Evolutionary conservation across 2,888 invertebrate species (phyloP).

Genomic region (Acleris laterana): DNA sequence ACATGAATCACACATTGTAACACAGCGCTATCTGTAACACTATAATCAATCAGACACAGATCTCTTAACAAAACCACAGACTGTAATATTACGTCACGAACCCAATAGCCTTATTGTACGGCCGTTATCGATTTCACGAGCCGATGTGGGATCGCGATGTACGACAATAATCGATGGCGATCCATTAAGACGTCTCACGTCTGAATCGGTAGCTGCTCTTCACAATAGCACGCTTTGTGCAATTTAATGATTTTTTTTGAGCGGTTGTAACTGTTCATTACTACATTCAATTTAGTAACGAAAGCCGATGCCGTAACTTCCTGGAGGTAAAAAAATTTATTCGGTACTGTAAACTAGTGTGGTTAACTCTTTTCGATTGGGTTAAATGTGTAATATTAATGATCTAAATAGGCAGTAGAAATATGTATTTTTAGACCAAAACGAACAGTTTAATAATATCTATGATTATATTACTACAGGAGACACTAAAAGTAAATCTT

Average conservation of each 20-base stretch:
- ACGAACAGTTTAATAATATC: background rate
- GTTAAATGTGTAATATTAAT: slow-evolving; percentile 1
- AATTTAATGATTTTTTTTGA: slow-evolving; percentile 55
- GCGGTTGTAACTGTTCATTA: slow-evolving; percentile 29
- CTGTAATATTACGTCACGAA: slow-evolving; percentile 61
- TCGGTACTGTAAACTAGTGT: background rate
- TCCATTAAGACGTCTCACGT: slow-evolving; percentile 54
- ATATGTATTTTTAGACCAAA: background rate
- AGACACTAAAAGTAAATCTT: too few species aligned
- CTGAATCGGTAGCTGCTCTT: slow-evolving; percentile 50
- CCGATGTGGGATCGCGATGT: slow-evolving; percentile 54
- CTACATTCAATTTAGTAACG: slow-evolving; percentile 24
- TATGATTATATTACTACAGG: background rate
- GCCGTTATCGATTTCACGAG: slow-evolving; percentile 64
- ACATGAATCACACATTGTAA: slow-evolving; percentile 47
- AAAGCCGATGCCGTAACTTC: slow-evolving; percentile 28
- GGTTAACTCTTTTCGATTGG: background rate
- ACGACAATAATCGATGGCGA: slow-evolving; percentile 49
- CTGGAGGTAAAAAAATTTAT: slow-evolving; percentile 7
- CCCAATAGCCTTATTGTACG: slow-evolving; percentile 51
- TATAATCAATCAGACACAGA: slow-evolving; percentile 59
- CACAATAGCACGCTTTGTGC: slow-evolving; percentile 58
- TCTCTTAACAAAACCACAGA: slow-evolving; percentile 55
- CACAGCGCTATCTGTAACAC: slow-evolving; percentile 55
- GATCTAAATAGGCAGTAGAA: background rate